Percentiles rank a stretch among this genome's conserved stretches.
phyloP scores from a whole-genome alignment of 1,140 invertebrate species.

The Pentalonia nigronervosa region DNA sequence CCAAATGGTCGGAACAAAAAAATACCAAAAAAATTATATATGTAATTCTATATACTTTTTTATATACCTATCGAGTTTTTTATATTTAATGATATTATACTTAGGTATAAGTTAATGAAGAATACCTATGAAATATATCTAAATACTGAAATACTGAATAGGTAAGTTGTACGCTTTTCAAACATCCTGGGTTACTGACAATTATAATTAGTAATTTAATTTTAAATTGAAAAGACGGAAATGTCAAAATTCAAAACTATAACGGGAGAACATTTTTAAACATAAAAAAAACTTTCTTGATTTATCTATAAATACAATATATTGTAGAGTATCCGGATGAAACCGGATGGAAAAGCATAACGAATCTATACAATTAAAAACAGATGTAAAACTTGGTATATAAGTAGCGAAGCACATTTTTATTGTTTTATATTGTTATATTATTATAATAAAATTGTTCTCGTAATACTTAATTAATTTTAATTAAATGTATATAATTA shows the following conservation, averaged over 20 bases:
- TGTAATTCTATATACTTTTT: neutral
- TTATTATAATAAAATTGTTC: neutral
- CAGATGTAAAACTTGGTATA: neutral
- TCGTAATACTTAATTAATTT: neutral
- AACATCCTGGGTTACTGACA: neutral
- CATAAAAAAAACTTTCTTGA: neutral
- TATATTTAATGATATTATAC: neutral
- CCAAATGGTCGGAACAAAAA: neutral
- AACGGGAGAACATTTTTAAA: neutral
- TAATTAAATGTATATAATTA: too few species aligned
- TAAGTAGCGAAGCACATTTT: neutral
- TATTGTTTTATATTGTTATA: neutral
- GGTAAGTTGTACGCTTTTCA: neutral
- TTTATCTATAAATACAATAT: constrained; percentile 35
- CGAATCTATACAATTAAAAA: constrained; percentile 31
- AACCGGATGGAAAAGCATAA: constrained; percentile 49
- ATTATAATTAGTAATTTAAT: neutral
- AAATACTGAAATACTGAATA: neutral
- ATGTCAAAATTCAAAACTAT: neutral
- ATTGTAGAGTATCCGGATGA: neutral
- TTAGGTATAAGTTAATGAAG: neutral
- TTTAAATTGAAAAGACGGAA: neutral
- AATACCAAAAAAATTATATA: neutral
- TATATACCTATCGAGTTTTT: neutral
- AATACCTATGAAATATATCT: neutral